Conservation (phyloP, 2,113 vertebrate genomes). For the Corythaeola cristata region DNA sequence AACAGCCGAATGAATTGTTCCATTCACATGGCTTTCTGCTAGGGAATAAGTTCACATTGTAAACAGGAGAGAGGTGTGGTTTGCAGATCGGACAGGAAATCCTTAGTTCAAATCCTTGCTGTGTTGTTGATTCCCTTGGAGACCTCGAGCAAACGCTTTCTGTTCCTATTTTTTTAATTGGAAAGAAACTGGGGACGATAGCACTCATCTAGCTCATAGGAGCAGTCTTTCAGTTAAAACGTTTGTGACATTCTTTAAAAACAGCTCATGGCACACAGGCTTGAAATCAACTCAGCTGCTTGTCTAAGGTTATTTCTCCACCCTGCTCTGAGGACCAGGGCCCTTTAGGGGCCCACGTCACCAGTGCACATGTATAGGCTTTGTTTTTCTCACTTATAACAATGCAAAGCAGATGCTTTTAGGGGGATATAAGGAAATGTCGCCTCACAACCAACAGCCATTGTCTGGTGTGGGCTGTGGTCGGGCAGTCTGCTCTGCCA, state of each 20-base stretch:
- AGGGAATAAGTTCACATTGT: constrained; percentile 49
- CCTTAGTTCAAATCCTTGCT: constrained; percentile 56
- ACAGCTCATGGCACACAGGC: neutral
- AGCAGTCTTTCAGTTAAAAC: neutral
- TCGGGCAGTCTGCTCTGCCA: neutral
- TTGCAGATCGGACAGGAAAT: constrained; percentile 64
- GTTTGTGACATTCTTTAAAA: neutral
- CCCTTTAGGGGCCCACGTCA: neutral
- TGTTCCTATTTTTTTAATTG: neutral
- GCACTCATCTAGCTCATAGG: neutral
- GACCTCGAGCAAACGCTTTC: constrained; percentile 3
- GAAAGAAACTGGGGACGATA: neutral
- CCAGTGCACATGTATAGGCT: rapidly evolving
- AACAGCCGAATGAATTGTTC: constrained; percentile 64
- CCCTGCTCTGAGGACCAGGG: neutral
- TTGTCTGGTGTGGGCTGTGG: neutral
- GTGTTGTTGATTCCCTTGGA: constrained; percentile 36
- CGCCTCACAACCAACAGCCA: neutral
- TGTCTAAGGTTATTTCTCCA: neutral
- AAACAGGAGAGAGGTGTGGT: constrained; percentile 71
- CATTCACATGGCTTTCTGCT: constrained; percentile 59
- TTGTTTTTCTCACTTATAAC: neutral
- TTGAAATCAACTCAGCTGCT: neutral
- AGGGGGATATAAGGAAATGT: neutral
- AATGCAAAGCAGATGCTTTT: neutral